A percentile compares a stretch with the other conserved stretches of the same genome.
Conservation (phyloP, 2,888 invertebrate species). For the Catocala fraxini region DNA sequence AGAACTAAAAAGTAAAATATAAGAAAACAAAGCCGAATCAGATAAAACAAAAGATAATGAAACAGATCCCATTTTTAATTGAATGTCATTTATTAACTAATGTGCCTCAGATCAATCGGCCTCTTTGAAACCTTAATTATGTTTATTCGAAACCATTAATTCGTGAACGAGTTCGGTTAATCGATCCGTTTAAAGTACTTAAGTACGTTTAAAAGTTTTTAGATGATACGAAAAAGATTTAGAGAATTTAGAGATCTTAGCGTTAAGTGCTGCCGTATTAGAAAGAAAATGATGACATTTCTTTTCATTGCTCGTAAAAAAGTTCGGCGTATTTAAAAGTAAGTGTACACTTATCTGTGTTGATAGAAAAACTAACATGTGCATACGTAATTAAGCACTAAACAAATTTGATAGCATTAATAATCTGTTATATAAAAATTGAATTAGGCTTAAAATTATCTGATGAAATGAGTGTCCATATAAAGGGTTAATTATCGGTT, state of each 20-base stretch:
- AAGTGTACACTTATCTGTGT: conserved; percentile 36
- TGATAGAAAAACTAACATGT: conserved; percentile 40
- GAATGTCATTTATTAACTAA: conserved; percentile 76
- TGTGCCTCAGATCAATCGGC: conserved; percentile 75
- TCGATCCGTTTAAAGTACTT: conserved; percentile 67
- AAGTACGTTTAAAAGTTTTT: conserved; percentile 65
- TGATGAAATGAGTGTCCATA: conserved; percentile 50
- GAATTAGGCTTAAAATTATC: conserved; percentile 47
- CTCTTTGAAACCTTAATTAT: conserved; percentile 83
- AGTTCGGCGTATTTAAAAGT: conserved; percentile 44
- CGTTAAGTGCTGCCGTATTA: conserved; percentile 58
- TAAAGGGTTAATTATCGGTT: conserved; percentile 66
- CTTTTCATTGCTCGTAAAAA: conserved; percentile 60
- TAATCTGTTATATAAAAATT: conserved; percentile 35
- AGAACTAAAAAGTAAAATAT: conserved; percentile 31
- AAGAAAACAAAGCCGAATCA: conserved; percentile 33
- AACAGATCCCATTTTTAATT: conserved; percentile 65
- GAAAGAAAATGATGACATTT: conserved; percentile 65
- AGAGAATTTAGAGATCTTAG: conserved; percentile 45
- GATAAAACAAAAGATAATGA: conserved; percentile 57
- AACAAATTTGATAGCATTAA: conserved; percentile 48
- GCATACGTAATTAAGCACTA: conserved; percentile 48
- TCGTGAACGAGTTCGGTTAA: conserved; percentile 74
- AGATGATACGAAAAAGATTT: conserved; percentile 54
- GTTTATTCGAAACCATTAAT: conserved; percentile 81